phyloP scores from a whole-genome alignment of 2,113 vertebrate genomes.

The Mus spicilegus region DNA sequence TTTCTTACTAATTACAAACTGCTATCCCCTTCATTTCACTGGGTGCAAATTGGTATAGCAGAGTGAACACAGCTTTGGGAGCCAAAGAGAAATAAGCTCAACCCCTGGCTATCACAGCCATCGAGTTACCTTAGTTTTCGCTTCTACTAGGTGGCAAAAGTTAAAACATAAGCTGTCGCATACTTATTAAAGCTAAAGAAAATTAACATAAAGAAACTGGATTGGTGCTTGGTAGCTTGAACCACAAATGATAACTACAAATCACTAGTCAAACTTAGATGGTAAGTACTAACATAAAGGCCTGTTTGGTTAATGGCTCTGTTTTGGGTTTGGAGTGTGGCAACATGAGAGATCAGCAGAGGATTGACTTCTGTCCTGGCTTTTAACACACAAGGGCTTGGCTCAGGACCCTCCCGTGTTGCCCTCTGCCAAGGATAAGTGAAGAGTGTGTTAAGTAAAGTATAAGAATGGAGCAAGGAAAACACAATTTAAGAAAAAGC shows the following conservation, averaged over 20 bases:
- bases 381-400: conserved; percentile 3
- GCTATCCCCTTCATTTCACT: conserved; percentile 1
- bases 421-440: neutral
- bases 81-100: neutral
- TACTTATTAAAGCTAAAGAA: conserved; percentile 62
- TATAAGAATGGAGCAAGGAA: neutral
- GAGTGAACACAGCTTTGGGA: conserved; percentile 25
- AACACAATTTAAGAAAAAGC: conserved; percentile 13
- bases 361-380: conserved; percentile 5
- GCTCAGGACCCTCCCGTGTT: neutral
- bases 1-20: neutral
- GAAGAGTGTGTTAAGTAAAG: neutral
- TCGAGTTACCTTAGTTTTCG: conserved; percentile 5
- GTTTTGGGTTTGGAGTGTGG: neutral
- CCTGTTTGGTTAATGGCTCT: neutral
- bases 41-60: neutral
- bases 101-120: neutral
- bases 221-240: neutral
- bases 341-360: neutral
- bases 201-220: neutral
- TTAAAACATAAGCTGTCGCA: neutral
- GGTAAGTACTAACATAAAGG: conserved; percentile 32
- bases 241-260: neutral
- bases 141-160: neutral
- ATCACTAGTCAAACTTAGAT: neutral